Percentiles rank a stretch among this genome's conserved stretches.
These are phyloP conservation scores for Caenorhabditis latens DNA, from an alignment of 1,140 invertebrate genomes.

Conservation along the genomic window DNA sequence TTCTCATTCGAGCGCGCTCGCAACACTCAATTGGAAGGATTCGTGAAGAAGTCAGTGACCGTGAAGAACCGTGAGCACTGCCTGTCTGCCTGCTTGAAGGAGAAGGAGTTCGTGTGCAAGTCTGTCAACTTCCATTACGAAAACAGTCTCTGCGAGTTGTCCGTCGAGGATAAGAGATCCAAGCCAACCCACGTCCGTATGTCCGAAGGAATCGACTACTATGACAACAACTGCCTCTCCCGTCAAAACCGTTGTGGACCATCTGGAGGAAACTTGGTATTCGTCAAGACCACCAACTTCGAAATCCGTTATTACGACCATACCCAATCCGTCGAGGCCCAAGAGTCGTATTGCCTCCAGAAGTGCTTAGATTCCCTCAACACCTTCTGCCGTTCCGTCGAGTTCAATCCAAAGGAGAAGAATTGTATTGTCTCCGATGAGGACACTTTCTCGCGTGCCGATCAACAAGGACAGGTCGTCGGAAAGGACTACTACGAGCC, in stretches of 20 bases:
- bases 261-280: slow-evolving; percentile 76
- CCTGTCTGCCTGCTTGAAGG: slow-evolving; percentile 75
- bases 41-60: slow-evolving; percentile 75
- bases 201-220: slow-evolving; percentile 76
- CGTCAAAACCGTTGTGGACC: slow-evolving; percentile 77
- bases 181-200: slow-evolving; percentile 76
- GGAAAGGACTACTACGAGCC: slow-evolving; percentile 77
- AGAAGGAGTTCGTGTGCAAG: slow-evolving; percentile 77
- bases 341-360: slow-evolving; percentile 77
- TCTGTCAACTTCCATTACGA: slow-evolving; percentile 78
- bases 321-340: slow-evolving; percentile 77
- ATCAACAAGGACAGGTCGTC: slow-evolving; percentile 76
- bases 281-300: slow-evolving; percentile 77
- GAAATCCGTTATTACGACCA: slow-evolving; percentile 78
- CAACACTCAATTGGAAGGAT: slow-evolving; percentile 75
- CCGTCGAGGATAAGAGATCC: slow-evolving; percentile 76
- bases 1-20: slow-evolving; percentile 77
- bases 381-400: slow-evolving; percentile 76
- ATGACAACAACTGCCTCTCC: slow-evolving; percentile 77
- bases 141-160: slow-evolving; percentile 72
- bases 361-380: slow-evolving; percentile 77
- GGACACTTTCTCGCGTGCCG: slow-evolving; percentile 77
- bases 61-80: slow-evolving; percentile 76
- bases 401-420: slow-evolving; percentile 76
- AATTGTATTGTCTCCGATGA: slow-evolving; percentile 78